Conservation (phyloP, 2,888 invertebrate genomes). For the Belgica antarctica region DNA sequence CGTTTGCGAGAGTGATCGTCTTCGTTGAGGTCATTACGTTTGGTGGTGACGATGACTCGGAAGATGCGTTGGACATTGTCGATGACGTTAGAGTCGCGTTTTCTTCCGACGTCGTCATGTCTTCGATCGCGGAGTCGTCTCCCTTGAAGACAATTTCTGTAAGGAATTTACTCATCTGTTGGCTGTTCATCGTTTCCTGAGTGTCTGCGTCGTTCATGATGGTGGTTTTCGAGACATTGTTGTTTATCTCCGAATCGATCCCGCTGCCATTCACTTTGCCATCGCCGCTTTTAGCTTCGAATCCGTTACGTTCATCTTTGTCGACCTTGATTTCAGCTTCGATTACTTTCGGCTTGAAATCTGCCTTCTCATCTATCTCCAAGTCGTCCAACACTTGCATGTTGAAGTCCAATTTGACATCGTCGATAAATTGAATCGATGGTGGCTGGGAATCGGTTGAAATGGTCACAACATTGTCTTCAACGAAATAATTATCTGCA, state of each 20-base stretch:
- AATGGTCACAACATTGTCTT: conserved; percentile 53
- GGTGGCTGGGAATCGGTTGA: conserved; percentile 52
- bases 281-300: background rate
- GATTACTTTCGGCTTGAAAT: conserved; percentile 48
- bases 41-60: conserved; percentile 37
- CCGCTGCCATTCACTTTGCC: conserved; percentile 3
- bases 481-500: conserved; percentile 29
- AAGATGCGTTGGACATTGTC: conserved; percentile 49
- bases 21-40: conserved; percentile 36
- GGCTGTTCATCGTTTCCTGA: background rate
- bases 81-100: conserved; percentile 49
- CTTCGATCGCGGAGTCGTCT: conserved; percentile 12
- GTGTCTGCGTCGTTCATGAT: conserved; percentile 10
- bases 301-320: too few relatives aligned
- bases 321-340: conserved; percentile 53
- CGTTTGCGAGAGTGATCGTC: conserved; percentile 33
- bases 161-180: conserved; percentile 44
- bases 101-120: conserved; percentile 46
- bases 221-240: conserved; percentile 34
- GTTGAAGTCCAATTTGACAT: conserved; percentile 49
- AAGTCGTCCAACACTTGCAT: conserved; percentile 45
- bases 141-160: conserved; percentile 45
- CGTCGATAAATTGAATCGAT: conserved; percentile 48
- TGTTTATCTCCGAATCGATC: conserved; percentile 31
- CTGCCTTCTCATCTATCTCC: conserved; percentile 23